Percentiles rank a stretch among this genome's conserved stretches.
Conservation (phyloP, 2,888 invertebrate species). For the Eilema griseolum region DNA sequence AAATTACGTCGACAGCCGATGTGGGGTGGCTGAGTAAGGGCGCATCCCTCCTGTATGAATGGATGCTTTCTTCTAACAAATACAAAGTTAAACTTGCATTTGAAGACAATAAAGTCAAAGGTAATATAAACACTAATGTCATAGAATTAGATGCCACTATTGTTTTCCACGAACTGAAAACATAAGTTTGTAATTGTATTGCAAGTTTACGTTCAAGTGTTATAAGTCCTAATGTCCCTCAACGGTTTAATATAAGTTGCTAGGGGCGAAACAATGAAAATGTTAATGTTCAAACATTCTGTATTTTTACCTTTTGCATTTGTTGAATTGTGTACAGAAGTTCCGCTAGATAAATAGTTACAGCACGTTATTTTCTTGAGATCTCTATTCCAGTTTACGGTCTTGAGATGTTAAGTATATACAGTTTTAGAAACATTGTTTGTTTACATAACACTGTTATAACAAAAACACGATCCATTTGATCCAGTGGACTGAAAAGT, state of each 20-base stretch:
- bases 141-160: conserved; percentile 26
- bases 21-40: conserved; percentile 68
- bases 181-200: conserved; percentile 71
- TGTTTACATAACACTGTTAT: background rate
- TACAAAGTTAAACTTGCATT: conserved; percentile 46
- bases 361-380: conserved; percentile 34
- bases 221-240: conserved; percentile 83
- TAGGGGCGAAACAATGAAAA: conserved; percentile 81
- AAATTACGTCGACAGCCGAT: conserved; percentile 80
- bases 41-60: conserved; percentile 75
- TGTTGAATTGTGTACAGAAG: conserved; percentile 47
- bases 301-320: conserved; percentile 76
- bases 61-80: conserved; percentile 70
- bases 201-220: conserved; percentile 80
- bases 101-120: conserved; percentile 21
- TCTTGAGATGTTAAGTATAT: background rate
- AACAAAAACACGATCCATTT: background rate
- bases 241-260: conserved; percentile 80
- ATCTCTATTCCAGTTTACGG: conserved; percentile 22
- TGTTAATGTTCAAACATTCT: conserved; percentile 72
- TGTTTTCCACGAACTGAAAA: conserved; percentile 31
- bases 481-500: too few relatives aligned
- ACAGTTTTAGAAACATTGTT: background rate
- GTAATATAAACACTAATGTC: conserved; percentile 51
- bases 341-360: conserved; percentile 36